These are phyloP conservation scores for Mylabris sibirica DNA, from an alignment of 2,888 invertebrate species.

Conservation along the genomic window DNA sequence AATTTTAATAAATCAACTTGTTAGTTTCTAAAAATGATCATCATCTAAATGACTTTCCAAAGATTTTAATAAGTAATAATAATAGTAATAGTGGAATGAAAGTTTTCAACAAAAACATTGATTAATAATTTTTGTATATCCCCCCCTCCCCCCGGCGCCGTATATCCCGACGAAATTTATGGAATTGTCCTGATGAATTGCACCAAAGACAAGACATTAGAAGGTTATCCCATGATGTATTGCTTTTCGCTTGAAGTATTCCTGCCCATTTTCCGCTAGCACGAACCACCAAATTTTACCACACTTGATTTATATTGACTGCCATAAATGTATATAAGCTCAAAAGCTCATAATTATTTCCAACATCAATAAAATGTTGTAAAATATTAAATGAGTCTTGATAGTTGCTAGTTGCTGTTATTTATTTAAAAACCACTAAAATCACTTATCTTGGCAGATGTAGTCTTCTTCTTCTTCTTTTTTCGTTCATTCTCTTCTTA, in stretches of 20 bases:
- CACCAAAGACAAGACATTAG: slow-evolving; percentile 12
- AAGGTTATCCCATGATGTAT: slow-evolving; percentile 12
- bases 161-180: background rate
- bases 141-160: too few species aligned
- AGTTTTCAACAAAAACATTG: background rate
- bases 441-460: background rate
- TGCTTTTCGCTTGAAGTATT: slow-evolving; percentile 8
- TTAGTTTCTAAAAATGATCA: background rate
- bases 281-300: slow-evolving; percentile 9
- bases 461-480: background rate
- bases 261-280: slow-evolving; percentile 12
- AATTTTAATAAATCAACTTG: slow-evolving; percentile 11
- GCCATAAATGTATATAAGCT: background rate
- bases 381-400: background rate
- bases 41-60: background rate
- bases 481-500: background rate
- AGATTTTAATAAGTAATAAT: too few species aligned
- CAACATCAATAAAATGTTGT: background rate
- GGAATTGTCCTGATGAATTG: slow-evolving; percentile 2
- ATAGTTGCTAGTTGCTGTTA: background rate
- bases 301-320: slow-evolving; percentile 13
- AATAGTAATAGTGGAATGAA: background rate
- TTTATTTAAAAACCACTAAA: background rate
- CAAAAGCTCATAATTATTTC: background rate
- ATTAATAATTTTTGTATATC: background rate